Percentiles rank a stretch among this genome's conserved stretches.
These are phyloP conservation scores for Drosophila teissieri DNA, from an alignment of 1,140 invertebrate species.

Conservation along the genomic window DNA sequence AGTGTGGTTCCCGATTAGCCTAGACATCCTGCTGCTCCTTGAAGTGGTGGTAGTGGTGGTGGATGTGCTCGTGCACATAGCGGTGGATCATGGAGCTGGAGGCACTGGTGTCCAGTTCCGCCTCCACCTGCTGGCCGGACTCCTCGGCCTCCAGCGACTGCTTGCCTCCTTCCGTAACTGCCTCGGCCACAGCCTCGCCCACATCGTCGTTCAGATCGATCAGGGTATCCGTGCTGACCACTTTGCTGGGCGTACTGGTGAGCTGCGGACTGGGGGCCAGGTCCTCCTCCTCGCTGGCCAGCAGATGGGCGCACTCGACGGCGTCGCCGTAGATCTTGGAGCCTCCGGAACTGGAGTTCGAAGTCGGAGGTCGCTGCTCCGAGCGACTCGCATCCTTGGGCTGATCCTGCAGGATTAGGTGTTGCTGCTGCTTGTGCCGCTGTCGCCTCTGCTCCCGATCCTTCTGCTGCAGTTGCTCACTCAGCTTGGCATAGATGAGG, in stretches of 20 bases:
- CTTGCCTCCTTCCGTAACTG: constrained; percentile 52
- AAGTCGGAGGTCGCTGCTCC: constrained; percentile 48
- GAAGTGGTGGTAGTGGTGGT: constrained; percentile 93
- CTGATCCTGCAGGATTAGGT: constrained; percentile 30
- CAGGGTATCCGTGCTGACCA: constrained; percentile 69
- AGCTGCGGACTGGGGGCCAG: constrained; percentile 60
- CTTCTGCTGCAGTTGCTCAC: constrained; percentile 79
- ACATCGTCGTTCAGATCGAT: constrained; percentile 74
- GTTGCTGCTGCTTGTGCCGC: constrained; percentile 56
- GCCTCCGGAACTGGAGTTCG: constrained; percentile 56
- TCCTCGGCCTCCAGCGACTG: constrained; percentile 49
- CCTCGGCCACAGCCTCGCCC: constrained; percentile 68
- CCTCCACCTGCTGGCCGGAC: constrained; percentile 67
- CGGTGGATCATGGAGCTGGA: constrained; percentile 84
- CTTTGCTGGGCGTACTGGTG: constrained; percentile 66
- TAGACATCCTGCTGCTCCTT: constrained; percentile 82
- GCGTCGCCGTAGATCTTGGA: constrained; percentile 73
- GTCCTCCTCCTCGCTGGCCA: constrained; percentile 79
- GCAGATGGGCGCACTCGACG: constrained; percentile 76
- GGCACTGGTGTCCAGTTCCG: constrained; percentile 83
- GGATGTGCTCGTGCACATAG: constrained; percentile 93
- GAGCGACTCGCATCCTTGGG: constrained; percentile 27
- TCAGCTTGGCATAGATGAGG: constrained; percentile 79
- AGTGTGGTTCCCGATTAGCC: constrained; percentile 8
- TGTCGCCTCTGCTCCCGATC: constrained; percentile 70